Evolutionary conservation across 2,113 vertebrate genomes (phyloP).

Genomic region (Parus major): DNA sequence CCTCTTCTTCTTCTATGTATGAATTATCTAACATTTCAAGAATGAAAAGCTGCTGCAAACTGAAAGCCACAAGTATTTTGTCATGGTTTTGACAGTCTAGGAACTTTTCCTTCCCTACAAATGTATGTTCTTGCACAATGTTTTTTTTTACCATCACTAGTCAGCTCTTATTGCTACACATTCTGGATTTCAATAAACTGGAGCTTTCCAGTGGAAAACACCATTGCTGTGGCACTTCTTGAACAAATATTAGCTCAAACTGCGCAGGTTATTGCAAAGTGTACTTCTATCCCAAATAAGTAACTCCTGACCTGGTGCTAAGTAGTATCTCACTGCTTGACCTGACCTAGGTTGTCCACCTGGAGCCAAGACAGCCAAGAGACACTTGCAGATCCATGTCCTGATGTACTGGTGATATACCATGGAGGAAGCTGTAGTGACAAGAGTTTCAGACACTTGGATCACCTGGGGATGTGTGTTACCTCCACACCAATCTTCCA

Average conservation of each 20-base stretch:
- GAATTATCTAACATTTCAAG: conserved; percentile 3
- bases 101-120: neutral
- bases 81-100: neutral
- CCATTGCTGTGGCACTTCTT: neutral
- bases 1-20: neutral
- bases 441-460: neutral
- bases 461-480: neutral
- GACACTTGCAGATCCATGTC: neutral
- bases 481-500: neutral
- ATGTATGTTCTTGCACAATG: neutral
- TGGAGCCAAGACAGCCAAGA: neutral
- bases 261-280: neutral
- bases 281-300: neutral
- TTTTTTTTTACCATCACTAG: neutral
- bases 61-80: neutral
- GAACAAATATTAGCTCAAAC: neutral
- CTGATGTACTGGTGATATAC: neutral
- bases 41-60: neutral
- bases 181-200: neutral
- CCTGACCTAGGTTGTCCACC: neutral
- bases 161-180: neutral
- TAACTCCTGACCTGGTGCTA: neutral
- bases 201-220: neutral
- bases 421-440: neutral
- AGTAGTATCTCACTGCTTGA: neutral